Evolutionary conservation across 2,113 vertebrate species (phyloP).

Genomic region (Dermatemys mawii): DNA sequence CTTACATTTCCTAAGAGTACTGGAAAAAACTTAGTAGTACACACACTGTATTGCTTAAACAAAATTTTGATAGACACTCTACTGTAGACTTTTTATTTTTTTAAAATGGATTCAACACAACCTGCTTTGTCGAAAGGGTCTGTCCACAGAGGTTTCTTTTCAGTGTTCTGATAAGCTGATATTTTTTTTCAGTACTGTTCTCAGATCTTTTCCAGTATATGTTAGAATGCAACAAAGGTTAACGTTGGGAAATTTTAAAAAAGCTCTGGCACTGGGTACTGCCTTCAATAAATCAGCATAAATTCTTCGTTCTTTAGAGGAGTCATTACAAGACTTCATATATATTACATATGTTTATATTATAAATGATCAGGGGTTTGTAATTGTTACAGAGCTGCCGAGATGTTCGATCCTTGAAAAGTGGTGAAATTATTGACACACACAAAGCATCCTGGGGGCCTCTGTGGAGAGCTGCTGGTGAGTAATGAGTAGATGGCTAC

Average conservation of each 20-base stretch:
- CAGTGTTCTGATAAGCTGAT: neutral
- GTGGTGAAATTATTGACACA: conserved; percentile 20
- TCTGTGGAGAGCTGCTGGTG: conserved; percentile 44
- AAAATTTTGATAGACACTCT: neutral
- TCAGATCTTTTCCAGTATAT: neutral
- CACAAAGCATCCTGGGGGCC: conserved; percentile 68
- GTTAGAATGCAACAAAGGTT: neutral
- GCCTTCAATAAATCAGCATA: neutral
- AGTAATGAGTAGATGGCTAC: conserved; percentile 3
- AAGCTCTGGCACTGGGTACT: neutral
- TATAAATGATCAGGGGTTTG: neutral
- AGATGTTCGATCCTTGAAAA: neutral
- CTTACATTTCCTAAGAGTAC: neutral
- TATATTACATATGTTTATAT: neutral
- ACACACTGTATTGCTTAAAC: neutral
- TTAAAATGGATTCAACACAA: neutral
- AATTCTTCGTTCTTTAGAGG: neutral
- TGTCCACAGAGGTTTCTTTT: neutral
- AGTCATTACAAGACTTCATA: neutral
- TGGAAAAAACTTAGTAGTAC: neutral
- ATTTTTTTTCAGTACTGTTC: neutral
- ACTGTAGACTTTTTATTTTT: neutral
- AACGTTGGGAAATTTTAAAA: neutral
- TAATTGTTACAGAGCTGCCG: conserved; percentile 61
- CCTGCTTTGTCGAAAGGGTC: neutral